phyloP scores from a whole-genome alignment of 2,797 vertebrate species.

The Oreonectes daqikongensis region DNA sequence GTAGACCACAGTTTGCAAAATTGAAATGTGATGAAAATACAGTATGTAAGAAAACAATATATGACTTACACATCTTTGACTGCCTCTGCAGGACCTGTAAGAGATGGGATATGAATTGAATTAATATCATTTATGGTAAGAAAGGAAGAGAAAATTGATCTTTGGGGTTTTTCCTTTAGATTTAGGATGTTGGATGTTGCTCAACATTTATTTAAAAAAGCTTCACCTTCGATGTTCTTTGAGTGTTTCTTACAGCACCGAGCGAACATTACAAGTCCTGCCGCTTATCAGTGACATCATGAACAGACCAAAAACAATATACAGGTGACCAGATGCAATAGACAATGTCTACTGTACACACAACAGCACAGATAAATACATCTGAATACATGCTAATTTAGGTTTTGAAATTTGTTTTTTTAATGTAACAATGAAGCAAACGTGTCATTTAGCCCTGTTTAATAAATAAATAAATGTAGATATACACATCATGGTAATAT shows the following conservation, averaged over 20 bases:
- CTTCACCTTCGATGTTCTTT: no score
- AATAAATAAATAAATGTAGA: no score
- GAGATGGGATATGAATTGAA: conserved; percentile 41
- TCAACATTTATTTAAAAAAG: no score
- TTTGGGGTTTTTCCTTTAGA: no score
- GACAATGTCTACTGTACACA: background rate
- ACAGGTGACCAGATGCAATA: background rate
- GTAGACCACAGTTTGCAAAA: conserved; percentile 31
- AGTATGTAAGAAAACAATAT: background rate
- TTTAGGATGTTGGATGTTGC: no score
- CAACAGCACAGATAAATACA: background rate
- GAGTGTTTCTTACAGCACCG: no score
- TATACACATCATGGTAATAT: no score
- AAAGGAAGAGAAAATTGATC: no score
- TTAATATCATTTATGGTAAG: no score
- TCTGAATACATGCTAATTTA: background rate
- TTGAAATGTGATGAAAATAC: background rate
- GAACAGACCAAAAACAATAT: background rate
- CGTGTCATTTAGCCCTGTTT: no score
- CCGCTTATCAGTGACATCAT: background rate
- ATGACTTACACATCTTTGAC: conserved; percentile 91
- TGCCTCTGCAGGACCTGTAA: conserved; percentile 82
- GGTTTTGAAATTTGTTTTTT: no score
- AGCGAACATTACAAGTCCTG: background rate
- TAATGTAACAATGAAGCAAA: no score